Conservation (phyloP, 2,797 vertebrate genomes). For the Eutrigla gurnardus region DNA sequence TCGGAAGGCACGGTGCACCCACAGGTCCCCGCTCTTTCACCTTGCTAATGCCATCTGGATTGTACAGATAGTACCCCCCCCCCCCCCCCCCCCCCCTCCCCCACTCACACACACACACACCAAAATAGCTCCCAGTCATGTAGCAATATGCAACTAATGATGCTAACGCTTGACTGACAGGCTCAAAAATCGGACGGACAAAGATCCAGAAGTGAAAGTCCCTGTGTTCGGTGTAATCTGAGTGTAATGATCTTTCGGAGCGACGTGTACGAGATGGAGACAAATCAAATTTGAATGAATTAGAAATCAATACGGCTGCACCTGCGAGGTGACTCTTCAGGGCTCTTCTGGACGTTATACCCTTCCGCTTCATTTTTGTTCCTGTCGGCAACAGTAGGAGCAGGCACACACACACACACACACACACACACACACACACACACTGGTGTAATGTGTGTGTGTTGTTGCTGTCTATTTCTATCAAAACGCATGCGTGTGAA, state of each 20-base stretch:
- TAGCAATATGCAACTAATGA: constrained; percentile 41
- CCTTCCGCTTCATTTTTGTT: constrained; percentile 46
- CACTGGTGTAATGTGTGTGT: constrained; percentile 29
- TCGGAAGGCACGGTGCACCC: constrained; percentile 51
- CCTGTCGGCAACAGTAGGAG: constrained; percentile 56
- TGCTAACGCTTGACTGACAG: constrained; percentile 44
- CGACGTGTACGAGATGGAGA: neutral
- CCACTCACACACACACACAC: neutral
- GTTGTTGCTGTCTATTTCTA: constrained; percentile 33
- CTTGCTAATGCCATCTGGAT: constrained; percentile 65
- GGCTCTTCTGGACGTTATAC: constrained; percentile 23
- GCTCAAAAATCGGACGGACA: constrained; percentile 19
- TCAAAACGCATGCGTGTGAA: constrained; percentile 54
- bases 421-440: no score
- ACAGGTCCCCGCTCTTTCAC: constrained; percentile 68
- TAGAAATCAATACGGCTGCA: constrained; percentile 45
- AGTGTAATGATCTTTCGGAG: constrained; percentile 33
- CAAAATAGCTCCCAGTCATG: constrained; percentile 48
- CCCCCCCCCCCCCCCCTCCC: neutral
- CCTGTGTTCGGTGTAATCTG: constrained; percentile 31
- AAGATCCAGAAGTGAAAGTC: constrained; percentile 30
- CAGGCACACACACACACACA: neutral
- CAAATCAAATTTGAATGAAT: constrained; percentile 17
- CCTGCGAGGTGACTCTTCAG: constrained; percentile 33
- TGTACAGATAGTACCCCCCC: constrained; percentile 40